A percentile compares a stretch with the other conserved stretches of the same genome.
Evolutionary conservation across 2,888 invertebrate species (phyloP).

Genomic region (Hesperia comma): DNA sequence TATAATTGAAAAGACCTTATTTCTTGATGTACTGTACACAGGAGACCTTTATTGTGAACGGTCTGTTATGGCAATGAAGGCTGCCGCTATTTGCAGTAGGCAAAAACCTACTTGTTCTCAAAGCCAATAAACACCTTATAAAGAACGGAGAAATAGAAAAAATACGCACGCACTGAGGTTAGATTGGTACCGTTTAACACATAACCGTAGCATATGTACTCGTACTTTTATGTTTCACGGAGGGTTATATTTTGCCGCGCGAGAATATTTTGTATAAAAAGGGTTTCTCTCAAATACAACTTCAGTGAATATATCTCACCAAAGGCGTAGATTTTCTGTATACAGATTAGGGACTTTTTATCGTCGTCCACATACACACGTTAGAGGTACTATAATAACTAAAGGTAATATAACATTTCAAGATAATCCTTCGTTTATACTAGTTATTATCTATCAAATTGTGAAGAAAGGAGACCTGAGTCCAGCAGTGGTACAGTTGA

Average conservation of each 20-base stretch:
- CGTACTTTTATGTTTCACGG: neutral
- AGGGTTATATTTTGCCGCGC: neutral
- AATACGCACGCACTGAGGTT: neutral
- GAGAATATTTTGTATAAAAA: neutral
- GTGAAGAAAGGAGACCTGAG: too few species aligned
- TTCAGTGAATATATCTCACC: neutral
- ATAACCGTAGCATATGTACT: neutral
- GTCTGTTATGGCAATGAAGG: too few species aligned
- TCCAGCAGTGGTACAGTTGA: too few species aligned
- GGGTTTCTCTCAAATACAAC: neutral
- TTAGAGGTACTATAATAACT: too few species aligned
- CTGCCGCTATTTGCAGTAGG: too few species aligned
- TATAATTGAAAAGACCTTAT: neutral
- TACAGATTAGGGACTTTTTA: neutral
- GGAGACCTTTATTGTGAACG: neutral
- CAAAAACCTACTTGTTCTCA: neutral
- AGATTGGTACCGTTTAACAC: constrained; percentile 1
- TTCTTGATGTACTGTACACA: neutral
- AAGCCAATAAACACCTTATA: neutral
- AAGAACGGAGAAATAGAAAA: neutral
- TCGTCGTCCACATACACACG: too few species aligned
- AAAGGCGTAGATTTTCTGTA: neutral
- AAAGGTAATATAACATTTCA: too few species aligned
- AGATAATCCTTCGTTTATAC: too few species aligned
- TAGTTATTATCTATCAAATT: too few species aligned